phyloP scores from a whole-genome alignment of 2,113 vertebrate species.

The Erpornis zantholeuca region DNA sequence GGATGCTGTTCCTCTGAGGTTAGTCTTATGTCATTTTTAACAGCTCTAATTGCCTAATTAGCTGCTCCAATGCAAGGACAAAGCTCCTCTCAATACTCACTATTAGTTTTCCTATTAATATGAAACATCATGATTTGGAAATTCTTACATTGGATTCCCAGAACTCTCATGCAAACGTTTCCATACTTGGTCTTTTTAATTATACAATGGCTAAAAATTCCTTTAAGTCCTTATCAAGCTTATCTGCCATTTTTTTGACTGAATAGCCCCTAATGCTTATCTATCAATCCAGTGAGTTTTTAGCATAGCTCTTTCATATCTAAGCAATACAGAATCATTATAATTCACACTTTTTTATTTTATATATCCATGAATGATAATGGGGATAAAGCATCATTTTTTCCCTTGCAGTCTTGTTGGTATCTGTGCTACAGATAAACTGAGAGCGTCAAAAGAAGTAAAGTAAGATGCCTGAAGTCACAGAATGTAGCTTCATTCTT shows the following conservation, averaged over 20 bases:
- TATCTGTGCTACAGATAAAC: background rate
- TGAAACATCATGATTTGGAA: background rate
- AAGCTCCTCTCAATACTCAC: background rate
- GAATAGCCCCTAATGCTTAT: background rate
- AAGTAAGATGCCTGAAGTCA: background rate
- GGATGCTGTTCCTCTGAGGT: background rate
- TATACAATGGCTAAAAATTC: background rate
- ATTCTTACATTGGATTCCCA: background rate
- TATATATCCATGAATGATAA: background rate
- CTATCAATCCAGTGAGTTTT: background rate
- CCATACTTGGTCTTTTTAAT: background rate
- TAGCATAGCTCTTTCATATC: background rate
- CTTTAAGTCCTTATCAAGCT: background rate
- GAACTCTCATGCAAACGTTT: background rate
- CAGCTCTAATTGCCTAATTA: constrained; percentile 8
- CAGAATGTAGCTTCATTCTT: background rate
- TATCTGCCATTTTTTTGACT: background rate
- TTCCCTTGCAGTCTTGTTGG: background rate
- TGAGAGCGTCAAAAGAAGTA: background rate
- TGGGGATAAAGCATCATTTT: background rate
- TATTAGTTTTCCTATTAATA: background rate
- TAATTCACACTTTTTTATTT: background rate
- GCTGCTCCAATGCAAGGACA: background rate
- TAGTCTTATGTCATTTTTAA: background rate
- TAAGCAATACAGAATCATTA: background rate